Percentiles rank a stretch among this genome's conserved stretches.
Evolutionary conservation across 2,113 vertebrate genomes (phyloP).

Genomic region (Erpornis zantholeuca): DNA sequence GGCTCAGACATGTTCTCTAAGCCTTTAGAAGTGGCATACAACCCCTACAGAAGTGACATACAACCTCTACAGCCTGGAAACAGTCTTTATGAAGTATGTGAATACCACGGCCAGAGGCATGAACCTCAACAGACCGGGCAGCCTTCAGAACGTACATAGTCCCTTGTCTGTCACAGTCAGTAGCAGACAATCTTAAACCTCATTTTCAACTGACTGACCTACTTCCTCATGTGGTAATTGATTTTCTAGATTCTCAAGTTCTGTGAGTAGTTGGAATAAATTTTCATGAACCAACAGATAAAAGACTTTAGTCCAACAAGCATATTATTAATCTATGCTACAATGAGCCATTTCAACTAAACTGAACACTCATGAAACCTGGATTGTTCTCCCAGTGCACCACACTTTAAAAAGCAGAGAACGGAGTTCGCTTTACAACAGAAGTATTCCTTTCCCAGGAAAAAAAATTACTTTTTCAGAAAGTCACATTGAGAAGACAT

Average conservation of each 20-base stretch:
- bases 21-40: not conserved
- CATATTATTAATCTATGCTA: not conserved
- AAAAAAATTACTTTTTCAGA: not conserved
- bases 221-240: not conserved
- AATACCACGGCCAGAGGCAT: not conserved
- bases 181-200: not conserved
- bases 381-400: not conserved
- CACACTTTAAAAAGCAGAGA: not conserved
- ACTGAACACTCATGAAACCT: not conserved
- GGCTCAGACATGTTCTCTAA: not conserved
- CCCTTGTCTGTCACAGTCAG: not conserved
- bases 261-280: not conserved
- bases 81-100: not conserved
- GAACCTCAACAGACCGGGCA: not conserved
- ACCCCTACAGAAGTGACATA: not conserved
- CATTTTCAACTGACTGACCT: not conserved
- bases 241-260: not conserved
- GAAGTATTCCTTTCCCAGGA: not conserved
- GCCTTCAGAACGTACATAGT: not conserved
- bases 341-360: not conserved
- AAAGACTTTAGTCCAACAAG: not conserved
- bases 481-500: conserved; percentile 10
- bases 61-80: not conserved
- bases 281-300: not conserved
- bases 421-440: not conserved